Evolutionary conservation across 2,888 invertebrate species (phyloP).

Genomic region (Cybosia mesomella): DNA sequence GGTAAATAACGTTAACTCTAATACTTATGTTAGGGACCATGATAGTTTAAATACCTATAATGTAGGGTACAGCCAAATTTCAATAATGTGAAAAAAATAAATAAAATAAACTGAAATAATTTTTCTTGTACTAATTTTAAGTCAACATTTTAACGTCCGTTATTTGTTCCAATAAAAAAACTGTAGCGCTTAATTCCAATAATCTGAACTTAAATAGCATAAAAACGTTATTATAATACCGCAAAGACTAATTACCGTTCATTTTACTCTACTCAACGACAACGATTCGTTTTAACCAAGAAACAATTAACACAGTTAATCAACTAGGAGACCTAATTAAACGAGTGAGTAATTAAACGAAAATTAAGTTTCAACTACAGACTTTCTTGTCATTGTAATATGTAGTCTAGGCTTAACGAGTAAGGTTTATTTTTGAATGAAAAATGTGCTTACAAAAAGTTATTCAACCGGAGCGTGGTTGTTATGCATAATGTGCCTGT

Average conservation of each 20-base stretch:
- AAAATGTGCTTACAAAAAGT: slow-evolving; percentile 9
- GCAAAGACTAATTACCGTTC: slow-evolving; percentile 45
- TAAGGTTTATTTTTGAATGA: slow-evolving; percentile 26
- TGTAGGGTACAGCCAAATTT: neutral
- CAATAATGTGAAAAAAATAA: neutral
- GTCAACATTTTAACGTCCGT: slow-evolving; percentile 20
- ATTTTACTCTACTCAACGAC: slow-evolving; percentile 39
- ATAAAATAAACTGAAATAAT: neutral
- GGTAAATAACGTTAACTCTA: too few species aligned
- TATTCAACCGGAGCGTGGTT: neutral
- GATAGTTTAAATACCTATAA: neutral
- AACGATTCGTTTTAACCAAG: slow-evolving; percentile 58
- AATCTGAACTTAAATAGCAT: slow-evolving; percentile 24
- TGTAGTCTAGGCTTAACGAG: slow-evolving; percentile 14
- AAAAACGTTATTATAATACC: slow-evolving; percentile 37
- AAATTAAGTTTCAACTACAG: slow-evolving; percentile 67
- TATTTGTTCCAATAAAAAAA: slow-evolving; percentile 20
- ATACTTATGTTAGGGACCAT: too few species aligned
- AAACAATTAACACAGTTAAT: slow-evolving; percentile 66
- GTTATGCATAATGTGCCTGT: neutral
- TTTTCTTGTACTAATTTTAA: neutral
- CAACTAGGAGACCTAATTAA: slow-evolving; percentile 70
- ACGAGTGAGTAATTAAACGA: slow-evolving; percentile 72
- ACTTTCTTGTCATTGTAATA: slow-evolving; percentile 12
- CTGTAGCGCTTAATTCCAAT: slow-evolving; percentile 30